Percentiles rank a stretch among this genome's conserved stretches.
Evolutionary conservation across 2,888 invertebrate genomes (phyloP).

Genomic region (Tridacna crocea): DNA sequence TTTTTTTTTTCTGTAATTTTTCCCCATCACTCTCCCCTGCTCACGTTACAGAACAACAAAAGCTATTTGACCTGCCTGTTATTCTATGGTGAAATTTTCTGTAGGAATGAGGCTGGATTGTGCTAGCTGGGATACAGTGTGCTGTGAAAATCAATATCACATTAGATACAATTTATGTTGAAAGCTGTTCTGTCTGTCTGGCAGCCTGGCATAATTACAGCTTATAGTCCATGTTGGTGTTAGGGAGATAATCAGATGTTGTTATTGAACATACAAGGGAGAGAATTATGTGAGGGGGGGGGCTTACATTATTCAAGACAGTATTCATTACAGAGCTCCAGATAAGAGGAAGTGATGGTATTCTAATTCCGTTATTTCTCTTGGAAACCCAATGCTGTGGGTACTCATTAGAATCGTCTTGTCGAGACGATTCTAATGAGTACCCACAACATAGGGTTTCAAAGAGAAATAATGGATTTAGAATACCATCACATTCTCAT

Average conservation of each 20-base stretch:
- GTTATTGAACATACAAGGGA: not conserved
- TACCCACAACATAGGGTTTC: too few relatives aligned
- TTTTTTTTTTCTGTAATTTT: constrained; percentile 9
- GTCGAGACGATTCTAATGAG: too few relatives aligned
- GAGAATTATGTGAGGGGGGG: not conserved
- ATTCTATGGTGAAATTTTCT: constrained; percentile 39
- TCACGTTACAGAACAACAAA: constrained; percentile 22
- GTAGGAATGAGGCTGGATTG: constrained; percentile 5
- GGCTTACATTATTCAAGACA: not conserved
- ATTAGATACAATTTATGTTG: constrained; percentile 62
- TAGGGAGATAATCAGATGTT: constrained; percentile 48
- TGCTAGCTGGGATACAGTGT: constrained; percentile 46
- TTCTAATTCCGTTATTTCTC: too few relatives aligned
- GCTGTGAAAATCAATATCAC: constrained; percentile 58
- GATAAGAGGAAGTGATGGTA: not conserved
- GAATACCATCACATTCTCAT: too few relatives aligned
- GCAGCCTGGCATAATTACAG: constrained; percentile 52
- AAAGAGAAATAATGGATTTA: too few relatives aligned
- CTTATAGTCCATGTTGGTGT: constrained; percentile 22
- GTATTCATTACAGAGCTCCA: not conserved
- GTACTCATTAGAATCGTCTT: too few relatives aligned
- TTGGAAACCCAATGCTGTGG: too few relatives aligned
- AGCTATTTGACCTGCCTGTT: constrained; percentile 44
- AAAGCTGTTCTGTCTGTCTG: constrained; percentile 60
- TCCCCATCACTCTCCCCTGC: not conserved